phyloP scores from a whole-genome alignment of 2,113 vertebrate genomes.

The Gila orcuttii region DNA sequence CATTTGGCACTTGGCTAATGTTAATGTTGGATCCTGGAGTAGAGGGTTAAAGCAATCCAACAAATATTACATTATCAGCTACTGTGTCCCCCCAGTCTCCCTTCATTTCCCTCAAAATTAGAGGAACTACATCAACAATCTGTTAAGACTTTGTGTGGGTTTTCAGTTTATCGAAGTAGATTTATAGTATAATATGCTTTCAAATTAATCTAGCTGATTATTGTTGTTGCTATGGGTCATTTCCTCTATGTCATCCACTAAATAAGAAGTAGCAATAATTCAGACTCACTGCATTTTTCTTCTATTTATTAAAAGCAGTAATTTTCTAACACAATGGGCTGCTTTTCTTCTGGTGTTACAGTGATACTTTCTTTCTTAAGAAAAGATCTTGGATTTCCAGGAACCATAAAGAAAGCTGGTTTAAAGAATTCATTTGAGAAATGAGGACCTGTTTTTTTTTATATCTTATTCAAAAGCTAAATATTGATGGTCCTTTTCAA shows the following conservation, averaged over 20 bases:
- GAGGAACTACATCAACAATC: not conserved
- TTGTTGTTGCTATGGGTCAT: not conserved
- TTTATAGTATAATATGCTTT: not conserved
- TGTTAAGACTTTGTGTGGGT: not conserved
- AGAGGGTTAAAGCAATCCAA: constrained; percentile 9
- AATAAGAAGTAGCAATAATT: constrained; percentile 12
- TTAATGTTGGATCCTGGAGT: not conserved
- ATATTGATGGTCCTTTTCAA: not conserved
- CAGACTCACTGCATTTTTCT: not conserved
- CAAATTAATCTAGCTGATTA: not conserved
- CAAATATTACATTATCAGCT: constrained; percentile 4
- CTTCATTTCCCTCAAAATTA: not conserved
- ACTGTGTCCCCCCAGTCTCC: not conserved
- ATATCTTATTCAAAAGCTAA: not conserved
- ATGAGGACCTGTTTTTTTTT: not conserved
- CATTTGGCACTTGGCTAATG: constrained; percentile 12
- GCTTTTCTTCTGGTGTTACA: not conserved
- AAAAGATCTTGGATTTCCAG: constrained; percentile 12
- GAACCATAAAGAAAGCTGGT: not conserved
- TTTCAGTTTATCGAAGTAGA: not conserved
- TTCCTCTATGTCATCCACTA: not conserved
- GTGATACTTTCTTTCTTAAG: not conserved
- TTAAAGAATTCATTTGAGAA: not conserved
- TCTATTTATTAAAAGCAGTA: not conserved
- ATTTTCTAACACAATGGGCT: not conserved